Conservation (phyloP, 2,888 invertebrate genomes). For the Euclidia mi region DNA sequence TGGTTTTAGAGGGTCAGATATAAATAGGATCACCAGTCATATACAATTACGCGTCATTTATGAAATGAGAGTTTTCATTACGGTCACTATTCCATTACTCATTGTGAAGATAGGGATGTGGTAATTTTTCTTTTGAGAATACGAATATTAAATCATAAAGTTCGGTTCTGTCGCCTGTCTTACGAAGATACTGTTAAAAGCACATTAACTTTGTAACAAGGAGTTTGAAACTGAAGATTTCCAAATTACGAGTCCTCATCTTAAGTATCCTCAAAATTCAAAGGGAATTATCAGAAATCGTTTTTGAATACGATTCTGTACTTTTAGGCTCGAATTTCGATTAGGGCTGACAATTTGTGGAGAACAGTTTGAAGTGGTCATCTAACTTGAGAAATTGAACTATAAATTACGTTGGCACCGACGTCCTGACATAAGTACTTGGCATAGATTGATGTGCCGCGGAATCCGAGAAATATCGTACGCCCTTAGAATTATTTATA, state of each 20-base stretch:
- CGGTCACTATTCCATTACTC: neutral
- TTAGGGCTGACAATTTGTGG: slow-evolving; percentile 52
- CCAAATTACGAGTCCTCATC: slow-evolving; percentile 18
- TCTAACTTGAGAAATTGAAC: slow-evolving; percentile 68
- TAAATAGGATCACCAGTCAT: too few relatives aligned
- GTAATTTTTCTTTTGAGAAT: too few relatives aligned
- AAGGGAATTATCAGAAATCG: slow-evolving; percentile 37
- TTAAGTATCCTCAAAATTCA: slow-evolving; percentile 18
- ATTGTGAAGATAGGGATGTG: too few relatives aligned
- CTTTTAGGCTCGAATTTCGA: slow-evolving; percentile 48
- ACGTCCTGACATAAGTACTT: slow-evolving; percentile 76
- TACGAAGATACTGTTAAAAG: neutral
- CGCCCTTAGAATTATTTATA: slow-evolving; percentile 74
- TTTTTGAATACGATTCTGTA: slow-evolving; percentile 33
- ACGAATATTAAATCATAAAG: too few relatives aligned
- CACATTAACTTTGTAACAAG: neutral
- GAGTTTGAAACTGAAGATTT: slow-evolving; percentile 19
- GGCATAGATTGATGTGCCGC: slow-evolving; percentile 83
- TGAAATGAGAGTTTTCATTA: too few relatives aligned
- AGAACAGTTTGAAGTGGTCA: slow-evolving; percentile 56
- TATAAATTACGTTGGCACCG: slow-evolving; percentile 71
- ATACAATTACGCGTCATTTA: too few relatives aligned
- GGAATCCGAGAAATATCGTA: slow-evolving; percentile 75
- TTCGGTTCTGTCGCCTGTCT: too few relatives aligned
- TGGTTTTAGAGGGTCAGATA: neutral